These are phyloP conservation scores for Eriocheir sinensis DNA, from an alignment of 1,140 invertebrate species.

Conservation along the genomic window DNA sequence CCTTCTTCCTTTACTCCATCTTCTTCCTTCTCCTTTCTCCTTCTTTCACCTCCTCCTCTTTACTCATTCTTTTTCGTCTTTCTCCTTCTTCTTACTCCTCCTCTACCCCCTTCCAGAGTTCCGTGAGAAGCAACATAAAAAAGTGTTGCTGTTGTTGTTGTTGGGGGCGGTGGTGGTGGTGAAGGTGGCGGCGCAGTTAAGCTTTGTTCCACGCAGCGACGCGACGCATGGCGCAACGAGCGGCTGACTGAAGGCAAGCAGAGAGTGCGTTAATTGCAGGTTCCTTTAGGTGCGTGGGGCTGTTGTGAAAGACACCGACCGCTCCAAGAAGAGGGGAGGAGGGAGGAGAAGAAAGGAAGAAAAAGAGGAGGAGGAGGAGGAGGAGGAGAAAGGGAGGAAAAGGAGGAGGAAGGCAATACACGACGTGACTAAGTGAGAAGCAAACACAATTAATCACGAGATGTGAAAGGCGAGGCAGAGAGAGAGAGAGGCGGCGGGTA, in stretches of 20 bases:
- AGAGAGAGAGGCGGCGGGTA: constrained; percentile 27
- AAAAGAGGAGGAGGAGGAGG: neutral
- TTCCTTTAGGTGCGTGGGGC: constrained; percentile 45
- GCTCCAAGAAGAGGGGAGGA: neutral
- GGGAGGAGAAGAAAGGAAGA: neutral
- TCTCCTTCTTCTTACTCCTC: neutral
- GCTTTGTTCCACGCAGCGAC: neutral
- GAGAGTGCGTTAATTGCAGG: constrained; percentile 58
- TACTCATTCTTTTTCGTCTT: neutral
- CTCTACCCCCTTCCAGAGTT: neutral
- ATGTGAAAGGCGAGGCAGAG: constrained; percentile 1
- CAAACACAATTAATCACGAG: constrained; percentile 37
- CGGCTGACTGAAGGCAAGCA: constrained; percentile 45
- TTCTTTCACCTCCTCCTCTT: neutral
- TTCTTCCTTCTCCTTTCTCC: neutral
- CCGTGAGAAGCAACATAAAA: neutral
- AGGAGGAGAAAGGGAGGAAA: neutral
- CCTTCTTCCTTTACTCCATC: neutral
- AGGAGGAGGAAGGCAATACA: constrained; percentile 29
- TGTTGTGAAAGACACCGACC: constrained; percentile 36
- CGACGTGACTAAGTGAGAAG: constrained; percentile 49
- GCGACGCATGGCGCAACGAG: constrained; percentile 36
- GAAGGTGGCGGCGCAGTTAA: neutral
- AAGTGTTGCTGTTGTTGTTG: neutral
- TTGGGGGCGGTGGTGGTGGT: neutral